These are phyloP conservation scores for Eustalomyia histrio DNA, from an alignment of 2,888 invertebrate genomes.

Conservation along the genomic window DNA sequence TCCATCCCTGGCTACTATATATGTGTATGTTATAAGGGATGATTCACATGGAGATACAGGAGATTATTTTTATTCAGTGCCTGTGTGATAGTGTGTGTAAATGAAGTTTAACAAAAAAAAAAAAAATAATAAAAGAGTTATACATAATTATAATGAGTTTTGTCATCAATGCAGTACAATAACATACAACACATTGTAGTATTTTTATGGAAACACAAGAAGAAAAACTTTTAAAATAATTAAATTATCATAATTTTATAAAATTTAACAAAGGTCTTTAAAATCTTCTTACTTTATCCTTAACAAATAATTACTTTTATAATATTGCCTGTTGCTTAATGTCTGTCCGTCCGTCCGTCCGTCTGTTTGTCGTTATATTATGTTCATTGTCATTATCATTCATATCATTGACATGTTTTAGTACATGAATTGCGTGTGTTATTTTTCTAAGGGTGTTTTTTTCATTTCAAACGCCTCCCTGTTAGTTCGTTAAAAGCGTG, in stretches of 20 bases:
- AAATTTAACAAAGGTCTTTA: slow-evolving; percentile 7
- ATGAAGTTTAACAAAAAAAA: neutral
- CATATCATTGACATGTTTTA: slow-evolving; percentile 15
- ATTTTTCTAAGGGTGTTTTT: neutral
- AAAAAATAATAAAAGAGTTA: slow-evolving; percentile 24
- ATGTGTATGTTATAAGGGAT: too few species aligned
- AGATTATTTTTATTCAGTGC: too few species aligned
- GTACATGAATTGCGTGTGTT: neutral
- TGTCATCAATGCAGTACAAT: slow-evolving; percentile 6
- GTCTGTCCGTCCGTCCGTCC: neutral
- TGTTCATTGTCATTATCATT: slow-evolving; percentile 58
- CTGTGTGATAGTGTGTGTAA: too few species aligned
- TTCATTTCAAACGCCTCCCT: neutral
- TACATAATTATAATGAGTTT: slow-evolving; percentile 41
- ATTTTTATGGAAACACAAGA: neutral
- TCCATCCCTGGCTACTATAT: too few species aligned
- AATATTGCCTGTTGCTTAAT: neutral
- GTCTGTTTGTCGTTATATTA: neutral
- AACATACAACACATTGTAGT: neutral
- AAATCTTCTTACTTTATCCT: neutral
- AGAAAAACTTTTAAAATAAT: slow-evolving; percentile 22
- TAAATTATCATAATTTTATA: slow-evolving; percentile 9
- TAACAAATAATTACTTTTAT: neutral
- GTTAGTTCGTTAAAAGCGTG: slow-evolving; percentile 40
- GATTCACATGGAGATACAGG: too few species aligned